A percentile compares a stretch with the other conserved stretches of the same genome.
Evolutionary conservation across 2,113 vertebrate species (phyloP).

Genomic region (Ifrita kowaldi): DNA sequence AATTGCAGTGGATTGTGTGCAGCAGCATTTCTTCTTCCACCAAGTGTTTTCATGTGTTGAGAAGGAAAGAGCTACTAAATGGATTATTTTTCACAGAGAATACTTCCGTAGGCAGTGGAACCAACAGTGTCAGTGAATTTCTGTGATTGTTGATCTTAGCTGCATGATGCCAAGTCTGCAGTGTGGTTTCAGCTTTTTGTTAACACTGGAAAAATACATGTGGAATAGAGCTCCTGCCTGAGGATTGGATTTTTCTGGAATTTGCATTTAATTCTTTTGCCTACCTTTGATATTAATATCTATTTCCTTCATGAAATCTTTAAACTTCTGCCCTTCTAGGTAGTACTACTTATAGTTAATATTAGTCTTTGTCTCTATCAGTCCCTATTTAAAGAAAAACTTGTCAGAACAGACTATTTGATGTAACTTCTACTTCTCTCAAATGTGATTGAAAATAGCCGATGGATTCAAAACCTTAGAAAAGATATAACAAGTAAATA

Average conservation of each 20-base stretch:
- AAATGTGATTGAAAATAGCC: not conserved
- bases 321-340: not conserved
- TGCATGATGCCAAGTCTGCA: not conserved
- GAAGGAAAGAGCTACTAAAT: not conserved
- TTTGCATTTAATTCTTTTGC: not conserved
- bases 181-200: not conserved
- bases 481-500: not conserved
- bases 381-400: not conserved
- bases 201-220: not conserved
- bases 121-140: not conserved
- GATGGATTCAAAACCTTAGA: not conserved
- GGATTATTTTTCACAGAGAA: not conserved
- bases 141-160: not conserved
- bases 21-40: not conserved
- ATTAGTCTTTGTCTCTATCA: not conserved
- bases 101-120: not conserved
- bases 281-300: not conserved
- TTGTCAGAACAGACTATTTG: not conserved
- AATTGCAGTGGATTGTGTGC: not conserved
- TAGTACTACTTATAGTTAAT: not conserved
- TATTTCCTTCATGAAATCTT: not conserved
- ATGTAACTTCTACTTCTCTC: not conserved
- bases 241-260: not conserved
- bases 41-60: not conserved
- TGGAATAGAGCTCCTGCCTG: not conserved